These are phyloP conservation scores for Venturia canescens DNA, from an alignment of 1,140 invertebrate species.

Conservation along the genomic window DNA sequence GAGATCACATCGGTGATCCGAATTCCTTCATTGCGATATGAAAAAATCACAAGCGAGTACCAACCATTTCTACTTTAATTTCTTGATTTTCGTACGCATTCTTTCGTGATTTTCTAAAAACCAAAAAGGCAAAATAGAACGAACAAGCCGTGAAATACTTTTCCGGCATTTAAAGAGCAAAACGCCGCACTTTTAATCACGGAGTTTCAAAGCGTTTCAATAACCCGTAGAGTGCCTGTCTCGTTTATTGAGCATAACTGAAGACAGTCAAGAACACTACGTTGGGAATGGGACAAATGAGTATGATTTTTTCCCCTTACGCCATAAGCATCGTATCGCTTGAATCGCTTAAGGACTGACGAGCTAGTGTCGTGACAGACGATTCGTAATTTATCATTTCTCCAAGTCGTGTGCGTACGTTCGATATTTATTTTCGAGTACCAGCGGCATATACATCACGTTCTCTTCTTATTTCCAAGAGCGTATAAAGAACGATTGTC, in stretches of 20 bases:
- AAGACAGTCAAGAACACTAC: background rate
- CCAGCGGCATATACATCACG: background rate
- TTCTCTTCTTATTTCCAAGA: too few species aligned
- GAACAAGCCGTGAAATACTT: conserved; percentile 7
- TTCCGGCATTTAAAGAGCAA: background rate
- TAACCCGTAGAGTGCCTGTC: conserved; percentile 28
- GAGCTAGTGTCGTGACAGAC: conserved; percentile 15
- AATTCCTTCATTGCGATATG: too few species aligned
- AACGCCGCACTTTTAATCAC: conserved; percentile 21
- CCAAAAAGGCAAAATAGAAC: conserved; percentile 32
- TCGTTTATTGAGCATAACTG: conserved; percentile 25
- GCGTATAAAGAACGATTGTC: background rate
- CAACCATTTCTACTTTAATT: background rate
- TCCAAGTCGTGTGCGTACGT: conserved; percentile 13
- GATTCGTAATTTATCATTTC: conserved; percentile 38
- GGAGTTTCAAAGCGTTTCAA: conserved; percentile 2
- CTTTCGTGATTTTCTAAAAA: background rate
- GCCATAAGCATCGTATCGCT: conserved; percentile 1
- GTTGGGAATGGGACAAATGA: conserved; percentile 5
- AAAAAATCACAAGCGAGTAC: too few species aligned
- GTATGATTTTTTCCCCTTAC: conserved; percentile 8
- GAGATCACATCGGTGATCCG: too few species aligned
- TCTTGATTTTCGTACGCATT: background rate
- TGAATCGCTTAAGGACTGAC: background rate
- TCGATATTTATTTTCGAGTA: conserved; percentile 26